Base-by-base conservation (phyloP, 2,888 invertebrate genomes). In the Oligia fasciuncula region DNA sequence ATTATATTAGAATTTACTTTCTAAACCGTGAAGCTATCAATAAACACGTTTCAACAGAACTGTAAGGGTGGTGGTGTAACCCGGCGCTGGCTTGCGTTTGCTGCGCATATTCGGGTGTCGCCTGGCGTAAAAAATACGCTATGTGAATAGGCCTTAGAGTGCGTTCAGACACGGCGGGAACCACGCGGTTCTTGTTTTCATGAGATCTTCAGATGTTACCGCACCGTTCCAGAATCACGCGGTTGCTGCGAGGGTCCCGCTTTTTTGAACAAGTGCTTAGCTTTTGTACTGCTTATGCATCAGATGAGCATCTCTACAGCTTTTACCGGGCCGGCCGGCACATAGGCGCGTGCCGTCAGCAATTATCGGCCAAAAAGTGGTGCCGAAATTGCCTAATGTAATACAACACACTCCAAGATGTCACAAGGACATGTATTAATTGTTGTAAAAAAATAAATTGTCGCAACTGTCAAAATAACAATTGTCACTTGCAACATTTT, bases 401-500 rank as follows among this genome's bases (percentile, higher is more conserved):
- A 49, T n/a, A 62, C 9, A 76, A 75, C 49, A 43, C 51, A 43
- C 13, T 76, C 17, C 51, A 63, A 49, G 11, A 51, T 43, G 19
- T 40, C 19, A n/a, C 11, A 76, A 43, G n/a, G 1, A 40, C 17
- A 8, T 46, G n/a, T 46, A 23, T 23, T 17, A 23, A 35, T 17
- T 46, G 29, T 62, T 29, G 62, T 29, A 40, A 13, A 43, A 66
- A 40, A 76, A 35, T 19, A 8, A 17, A 49, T 1, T 57, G 9
- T 14, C 62, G 46, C 19, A 70, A 40, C 2, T 49, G 5, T 6
- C 43, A 49, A 49, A 74, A 72, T 29, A 79, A 62, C 5, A 63
- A 29, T 51, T n/a, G 0, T 40, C 57, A 65, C 43, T 66, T 14
- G 49, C n/a, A 60, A 65, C 46, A 78, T 3, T 60, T 68, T 90